Evolutionary conservation across 2,797 vertebrate species (phyloP).

Genomic region (Limnodromus scolopaceus): DNA sequence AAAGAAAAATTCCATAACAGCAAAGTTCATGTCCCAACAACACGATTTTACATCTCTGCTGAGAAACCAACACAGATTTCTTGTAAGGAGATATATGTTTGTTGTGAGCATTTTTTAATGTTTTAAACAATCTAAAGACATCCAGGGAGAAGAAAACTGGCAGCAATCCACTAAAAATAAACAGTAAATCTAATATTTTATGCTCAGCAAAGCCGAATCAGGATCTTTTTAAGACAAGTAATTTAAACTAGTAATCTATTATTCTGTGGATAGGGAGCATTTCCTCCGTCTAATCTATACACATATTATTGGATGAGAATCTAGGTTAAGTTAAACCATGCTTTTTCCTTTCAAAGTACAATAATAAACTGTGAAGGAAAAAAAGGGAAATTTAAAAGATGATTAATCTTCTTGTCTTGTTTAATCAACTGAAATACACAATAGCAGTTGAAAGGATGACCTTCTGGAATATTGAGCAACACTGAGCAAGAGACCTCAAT

Average conservation of each 20-base stretch:
- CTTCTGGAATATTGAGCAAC: not conserved
- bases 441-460: not conserved
- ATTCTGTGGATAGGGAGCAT: constrained; percentile 26
- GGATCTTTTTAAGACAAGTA: constrained; percentile 66
- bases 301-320: constrained; percentile 4
- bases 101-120: constrained; percentile 29
- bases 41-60: constrained; percentile 42
- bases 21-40: constrained; percentile 57
- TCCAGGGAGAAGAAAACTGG: constrained; percentile 25
- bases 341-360: not conserved
- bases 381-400: not conserved
- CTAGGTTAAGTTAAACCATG: constrained; percentile 10
- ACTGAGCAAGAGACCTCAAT: not conserved
- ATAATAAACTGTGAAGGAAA: not conserved
- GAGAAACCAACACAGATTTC: constrained; percentile 54
- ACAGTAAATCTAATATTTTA: constrained; percentile 62
- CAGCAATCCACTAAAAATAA: constrained; percentile 68
- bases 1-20: constrained; percentile 26
- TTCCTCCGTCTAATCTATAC: constrained; percentile 50
- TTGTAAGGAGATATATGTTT: constrained; percentile 58
- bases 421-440: not conserved
- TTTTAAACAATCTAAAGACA: constrained; percentile 60
- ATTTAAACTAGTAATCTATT: constrained; percentile 60
- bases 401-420: not conserved
- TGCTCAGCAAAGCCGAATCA: constrained; percentile 49